These are phyloP conservation scores for Alitta virens DNA, from an alignment of 2,888 invertebrate genomes.

Conservation along the genomic window DNA sequence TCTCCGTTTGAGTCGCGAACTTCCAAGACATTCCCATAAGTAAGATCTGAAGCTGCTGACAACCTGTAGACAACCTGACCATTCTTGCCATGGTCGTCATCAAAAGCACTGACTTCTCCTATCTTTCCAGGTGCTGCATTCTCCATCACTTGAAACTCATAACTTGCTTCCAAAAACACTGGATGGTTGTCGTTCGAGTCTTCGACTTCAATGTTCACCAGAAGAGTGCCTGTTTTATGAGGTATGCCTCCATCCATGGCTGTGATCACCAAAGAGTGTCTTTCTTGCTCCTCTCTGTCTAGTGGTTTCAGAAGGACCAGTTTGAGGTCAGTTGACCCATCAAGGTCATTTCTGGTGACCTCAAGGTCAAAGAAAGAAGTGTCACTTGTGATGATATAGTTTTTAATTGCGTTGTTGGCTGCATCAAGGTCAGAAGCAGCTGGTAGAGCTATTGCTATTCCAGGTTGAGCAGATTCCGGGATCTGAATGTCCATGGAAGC, in stretches of 20 bases:
- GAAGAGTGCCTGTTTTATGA: constrained; percentile 20
- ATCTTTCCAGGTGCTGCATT: constrained; percentile 20
- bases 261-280: constrained; percentile 74
- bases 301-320: constrained; percentile 22
- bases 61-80: constrained; percentile 26
- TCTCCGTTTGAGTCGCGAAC: constrained; percentile 22
- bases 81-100: constrained; percentile 25
- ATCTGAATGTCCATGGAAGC: constrained; percentile 17
- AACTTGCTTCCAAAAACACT: constrained; percentile 23
- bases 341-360: constrained; percentile 12
- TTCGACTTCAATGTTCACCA: constrained; percentile 23
- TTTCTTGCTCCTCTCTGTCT: constrained; percentile 26
- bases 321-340: constrained; percentile 26
- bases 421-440: constrained; percentile 28
- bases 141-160: constrained; percentile 25
- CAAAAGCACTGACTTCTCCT: constrained; percentile 22
- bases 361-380: constrained; percentile 19
- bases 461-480: constrained; percentile 23
- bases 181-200: constrained; percentile 31
- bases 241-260: constrained; percentile 83
- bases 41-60: constrained; percentile 13
- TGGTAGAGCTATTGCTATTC: constrained; percentile 22
- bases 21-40: constrained; percentile 29
- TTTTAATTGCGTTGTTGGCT: constrained; percentile 17
- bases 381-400: constrained; percentile 20